phyloP scores from a whole-genome alignment of 2,797 vertebrate genomes.

The Hyperoplus lanceolatus region DNA sequence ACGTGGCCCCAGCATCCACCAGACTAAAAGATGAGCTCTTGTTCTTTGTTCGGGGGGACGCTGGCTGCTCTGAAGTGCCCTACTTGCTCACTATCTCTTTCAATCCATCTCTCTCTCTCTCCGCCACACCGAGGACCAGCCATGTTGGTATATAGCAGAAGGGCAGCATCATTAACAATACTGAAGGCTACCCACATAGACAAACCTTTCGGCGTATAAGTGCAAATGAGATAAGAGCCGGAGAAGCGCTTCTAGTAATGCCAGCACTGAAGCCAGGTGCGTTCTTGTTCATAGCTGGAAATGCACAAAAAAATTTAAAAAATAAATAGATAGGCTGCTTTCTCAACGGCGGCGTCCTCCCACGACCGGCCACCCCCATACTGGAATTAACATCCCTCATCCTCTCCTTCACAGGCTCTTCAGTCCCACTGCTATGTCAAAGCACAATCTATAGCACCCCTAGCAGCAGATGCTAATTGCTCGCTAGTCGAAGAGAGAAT shows the following conservation, averaged over 20 bases:
- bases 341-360: slow-evolving; percentile 72
- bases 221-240: slow-evolving; percentile 62
- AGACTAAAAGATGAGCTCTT: slow-evolving; percentile 59
- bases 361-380: slow-evolving; percentile 70
- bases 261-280: slow-evolving; percentile 57
- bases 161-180: slow-evolving; percentile 68
- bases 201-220: slow-evolving; percentile 55
- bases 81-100: slow-evolving; percentile 47
- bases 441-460: slow-evolving; percentile 73
- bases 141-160: slow-evolving; percentile 51
- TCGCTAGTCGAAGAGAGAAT: slow-evolving; percentile 70
- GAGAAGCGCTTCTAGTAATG: slow-evolving; percentile 38
- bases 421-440: slow-evolving; percentile 60
- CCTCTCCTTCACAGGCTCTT: slow-evolving; percentile 62
- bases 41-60: slow-evolving; percentile 54
- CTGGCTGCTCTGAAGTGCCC: slow-evolving; percentile 54
- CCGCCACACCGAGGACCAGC: slow-evolving; percentile 25
- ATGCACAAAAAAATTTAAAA: slow-evolving; percentile 37
- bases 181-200: slow-evolving; percentile 53
- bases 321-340: slow-evolving; percentile 5
- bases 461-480: slow-evolving; percentile 79
- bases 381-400: slow-evolving; percentile 75
- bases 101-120: slow-evolving; percentile 43
- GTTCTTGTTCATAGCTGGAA: slow-evolving; percentile 55
- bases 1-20: slow-evolving; percentile 36